phyloP scores from a whole-genome alignment of 2,113 vertebrate genomes.

The Pelusios castaneus region DNA sequence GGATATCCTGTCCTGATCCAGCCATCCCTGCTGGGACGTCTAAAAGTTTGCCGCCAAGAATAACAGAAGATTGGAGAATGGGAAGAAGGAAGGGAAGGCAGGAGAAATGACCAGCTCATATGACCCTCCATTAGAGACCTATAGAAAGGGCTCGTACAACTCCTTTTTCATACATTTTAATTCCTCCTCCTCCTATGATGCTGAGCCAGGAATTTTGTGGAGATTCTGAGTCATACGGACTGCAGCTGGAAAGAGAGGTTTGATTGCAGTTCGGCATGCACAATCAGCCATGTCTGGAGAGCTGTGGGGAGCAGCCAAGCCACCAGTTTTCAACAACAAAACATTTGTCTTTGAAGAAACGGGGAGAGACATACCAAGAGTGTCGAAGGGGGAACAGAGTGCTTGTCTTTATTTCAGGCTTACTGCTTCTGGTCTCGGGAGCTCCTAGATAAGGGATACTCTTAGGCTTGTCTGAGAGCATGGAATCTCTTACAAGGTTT shows the following conservation, averaged over 20 bases:
- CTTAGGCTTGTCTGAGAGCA: not conserved
- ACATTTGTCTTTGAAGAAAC: slow-evolving; percentile 1
- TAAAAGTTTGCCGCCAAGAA: slow-evolving; percentile 49
- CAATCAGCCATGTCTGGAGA: not conserved
- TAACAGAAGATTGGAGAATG: slow-evolving; percentile 56
- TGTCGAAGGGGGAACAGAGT: not conserved
- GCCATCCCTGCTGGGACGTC: not conserved
- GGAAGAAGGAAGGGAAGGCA: not conserved
- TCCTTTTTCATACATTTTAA: slow-evolving; percentile 63
- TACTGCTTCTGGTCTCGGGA: not conserved
- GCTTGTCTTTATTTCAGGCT: not conserved
- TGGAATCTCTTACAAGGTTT: not conserved
- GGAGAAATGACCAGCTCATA: slow-evolving; percentile 39
- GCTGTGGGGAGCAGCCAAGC: slow-evolving; percentile 24
- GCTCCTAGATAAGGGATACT: not conserved
- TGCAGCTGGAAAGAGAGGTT: slow-evolving; percentile 49
- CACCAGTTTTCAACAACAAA: slow-evolving; percentile 13
- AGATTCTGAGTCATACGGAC: slow-evolving; percentile 68
- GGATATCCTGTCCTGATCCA: slow-evolving; percentile 58
- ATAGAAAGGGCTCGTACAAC: slow-evolving; percentile 33
- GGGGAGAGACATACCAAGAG: not conserved
- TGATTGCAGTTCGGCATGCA: slow-evolving; percentile 41
- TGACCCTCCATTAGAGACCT: slow-evolving; percentile 42
- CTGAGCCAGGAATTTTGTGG: slow-evolving; percentile 64
- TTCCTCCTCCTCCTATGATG: slow-evolving; percentile 50